These are phyloP conservation scores for Callosobruchus maculatus DNA, from an alignment of 2,888 invertebrate species.

Conservation along the genomic window DNA sequence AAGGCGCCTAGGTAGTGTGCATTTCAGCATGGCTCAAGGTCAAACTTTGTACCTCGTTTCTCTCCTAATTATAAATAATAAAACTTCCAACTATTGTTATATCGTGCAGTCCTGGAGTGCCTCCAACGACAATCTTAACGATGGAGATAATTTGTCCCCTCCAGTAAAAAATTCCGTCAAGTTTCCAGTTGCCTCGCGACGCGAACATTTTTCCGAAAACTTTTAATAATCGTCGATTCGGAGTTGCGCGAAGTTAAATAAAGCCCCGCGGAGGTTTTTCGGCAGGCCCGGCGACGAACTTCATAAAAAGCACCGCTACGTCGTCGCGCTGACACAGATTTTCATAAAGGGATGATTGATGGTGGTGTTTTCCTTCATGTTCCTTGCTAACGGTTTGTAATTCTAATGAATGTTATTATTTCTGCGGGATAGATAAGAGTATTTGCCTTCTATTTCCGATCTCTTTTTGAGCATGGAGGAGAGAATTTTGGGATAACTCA, in stretches of 20 bases:
- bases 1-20: no score
- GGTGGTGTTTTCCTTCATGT: neutral
- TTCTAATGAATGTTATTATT: neutral
- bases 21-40: no score
- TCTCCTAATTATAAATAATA: neutral
- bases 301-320: neutral
- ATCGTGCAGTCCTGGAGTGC: neutral
- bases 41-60: neutral
- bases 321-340: neutral
- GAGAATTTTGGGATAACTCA: no score
- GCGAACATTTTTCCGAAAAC: neutral
- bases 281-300: neutral
- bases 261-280: neutral
- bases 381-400: neutral
- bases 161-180: neutral
- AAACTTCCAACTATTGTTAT: neutral
- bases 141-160: neutral
- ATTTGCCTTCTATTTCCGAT: neutral
- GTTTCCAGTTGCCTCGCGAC: neutral
- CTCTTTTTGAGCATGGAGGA: no score
- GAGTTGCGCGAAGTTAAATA: neutral
- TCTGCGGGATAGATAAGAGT: neutral
- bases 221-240: neutral
- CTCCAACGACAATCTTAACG: neutral
- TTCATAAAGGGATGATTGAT: neutral